Base-by-base conservation (phyloP, 2,888 invertebrate species). In the Acleris sparsana region DNA sequence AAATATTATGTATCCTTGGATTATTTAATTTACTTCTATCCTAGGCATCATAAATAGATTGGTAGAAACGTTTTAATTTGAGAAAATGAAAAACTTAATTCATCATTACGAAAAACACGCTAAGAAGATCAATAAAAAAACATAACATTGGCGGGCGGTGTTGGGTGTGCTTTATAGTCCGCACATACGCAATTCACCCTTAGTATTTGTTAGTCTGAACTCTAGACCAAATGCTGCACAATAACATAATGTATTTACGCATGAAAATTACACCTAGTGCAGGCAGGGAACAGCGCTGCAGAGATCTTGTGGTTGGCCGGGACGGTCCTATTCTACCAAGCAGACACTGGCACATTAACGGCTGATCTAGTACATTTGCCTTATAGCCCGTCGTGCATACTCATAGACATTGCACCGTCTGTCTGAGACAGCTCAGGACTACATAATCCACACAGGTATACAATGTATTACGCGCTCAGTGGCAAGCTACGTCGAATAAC, bases 401-500 rank as follows among this genome's bases (percentile, higher is more conserved):
- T 60, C 58, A 59, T 59, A 59, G 49, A 55, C 39, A 18, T 49
- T 43, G 39, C 59, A 49, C 64, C 64, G 49, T 53, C 59, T 64
- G 64, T 48, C 18, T 46, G 49, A 18, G 64, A 64, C 53, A 59
- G 59, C 49, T 59, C 49, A 44, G 60, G 17, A 20, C 20, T 56
- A 22, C 39, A 13, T 39, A 13, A 13, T 39, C 13, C 11, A 39
- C 39, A 13, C 11, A 39, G 39, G 39, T 44, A 43, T 46, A 59
- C 33, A 58, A 44, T 44, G 57, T 63, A 44, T 25, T 56, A 53
- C 20, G n/a, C 44, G 63, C 57, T 52, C 20, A 33, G 22, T 44
- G 51, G 57, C 56, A 49, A 53, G 29, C 48, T 55, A 66, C 65
- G 61, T 66, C 65, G 61, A 66, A 61, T 61, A 66, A 61, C 56